Evolutionary conservation across 2,888 invertebrate genomes (phyloP), one percentile per base, ranked within the genome.

Genomic region (Amblyjoppa proteus): DNA sequence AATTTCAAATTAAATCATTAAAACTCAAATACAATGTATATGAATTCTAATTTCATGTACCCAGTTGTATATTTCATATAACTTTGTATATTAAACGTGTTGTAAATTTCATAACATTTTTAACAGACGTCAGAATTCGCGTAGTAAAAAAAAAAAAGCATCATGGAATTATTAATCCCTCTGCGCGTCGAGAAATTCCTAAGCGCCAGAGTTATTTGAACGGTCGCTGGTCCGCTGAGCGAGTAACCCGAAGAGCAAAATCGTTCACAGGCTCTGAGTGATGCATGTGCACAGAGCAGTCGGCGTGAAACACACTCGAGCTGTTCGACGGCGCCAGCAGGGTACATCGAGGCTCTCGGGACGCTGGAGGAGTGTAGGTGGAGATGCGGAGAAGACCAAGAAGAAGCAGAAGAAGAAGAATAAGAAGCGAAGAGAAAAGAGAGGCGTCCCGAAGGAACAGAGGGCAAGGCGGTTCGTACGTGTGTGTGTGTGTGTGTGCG

Each of bases 381-480:
- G 78, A 84, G 73, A 76, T 73, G 70, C 66, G 69, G 38, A 71
- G 86, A 77, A 58, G 49, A 61, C 13, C 13, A 74, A 85, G 84
- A 68, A 71, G 68, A 64, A 38, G 83, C 68, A 71, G 68, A 74
- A 38, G 73, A 75, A 25, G 68, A 74, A 79, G 77, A 84, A 51
- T 58, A 75, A 71, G 87, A 86, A 45, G 76, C 80, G 85, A 89
- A 82, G 84, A 82, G 45, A 45, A 45, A 3, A 88, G 86, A 88
- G 88, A 89, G 89, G 89, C 90, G 91, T 89, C 90, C 87, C 89
- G 88, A 88, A 87, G 88, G 90, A 90, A 89, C 89, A 88, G 82
- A 90, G 85, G 86, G 88, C 88, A 25, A 9, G 88, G 89, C 89
- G 85, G 90, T 90, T 90, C 89, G 20, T 5, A 1, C 13, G 84